Evolutionary conservation across 2,113 vertebrate genomes (phyloP).

Genomic region (Epinephelus fuscoguttatus): DNA sequence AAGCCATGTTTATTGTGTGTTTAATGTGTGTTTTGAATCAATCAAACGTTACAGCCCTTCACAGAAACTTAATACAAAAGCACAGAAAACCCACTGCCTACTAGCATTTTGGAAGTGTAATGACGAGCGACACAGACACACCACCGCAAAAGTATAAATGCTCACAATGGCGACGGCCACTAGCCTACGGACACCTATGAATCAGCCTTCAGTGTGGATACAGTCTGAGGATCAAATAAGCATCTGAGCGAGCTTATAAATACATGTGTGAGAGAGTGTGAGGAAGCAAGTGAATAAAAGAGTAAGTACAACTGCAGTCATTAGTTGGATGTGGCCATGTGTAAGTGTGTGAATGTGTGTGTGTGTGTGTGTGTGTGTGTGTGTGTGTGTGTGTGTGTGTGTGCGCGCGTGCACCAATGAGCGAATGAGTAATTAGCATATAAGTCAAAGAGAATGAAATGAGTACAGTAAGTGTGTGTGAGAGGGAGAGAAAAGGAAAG

Average conservation of each 20-base stretch:
- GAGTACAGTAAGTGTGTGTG: constrained; percentile 32
- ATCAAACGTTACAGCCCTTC: no score
- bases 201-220: not conserved
- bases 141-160: no score
- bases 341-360: constrained; percentile 32
- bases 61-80: no score
- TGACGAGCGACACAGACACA: no score
- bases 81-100: no score
- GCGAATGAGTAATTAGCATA: constrained; percentile 48
- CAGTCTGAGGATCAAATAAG: not conserved
- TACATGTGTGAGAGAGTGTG: not conserved
- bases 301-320: constrained; percentile 36
- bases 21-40: no score
- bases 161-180: no score
- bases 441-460: constrained; percentile 54
- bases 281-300: not conserved
- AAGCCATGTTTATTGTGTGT: no score
- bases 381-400: constrained; percentile 19
- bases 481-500: not conserved
- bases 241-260: not conserved
- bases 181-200: no score
- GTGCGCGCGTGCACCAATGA: constrained; percentile 11
- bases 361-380: constrained; percentile 24
- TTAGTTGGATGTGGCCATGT: constrained; percentile 44
- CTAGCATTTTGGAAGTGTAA: no score